These are phyloP conservation scores for Salvelinus fontinalis DNA, from an alignment of 2,113 vertebrate genomes.

Conservation along the genomic window DNA sequence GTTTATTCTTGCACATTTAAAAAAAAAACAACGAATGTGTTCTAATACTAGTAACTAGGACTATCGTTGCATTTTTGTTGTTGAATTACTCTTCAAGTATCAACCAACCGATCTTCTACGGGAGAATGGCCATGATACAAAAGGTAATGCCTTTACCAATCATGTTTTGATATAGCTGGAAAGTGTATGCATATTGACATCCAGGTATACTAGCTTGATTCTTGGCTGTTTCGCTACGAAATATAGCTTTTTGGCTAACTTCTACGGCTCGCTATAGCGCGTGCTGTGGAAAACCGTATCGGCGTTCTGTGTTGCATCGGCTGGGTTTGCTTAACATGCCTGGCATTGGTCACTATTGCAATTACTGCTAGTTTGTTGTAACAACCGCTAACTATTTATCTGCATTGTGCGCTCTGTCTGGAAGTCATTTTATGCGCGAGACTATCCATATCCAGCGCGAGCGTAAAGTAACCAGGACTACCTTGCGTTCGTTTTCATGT, in stretches of 20 bases:
- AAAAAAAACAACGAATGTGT: background rate
- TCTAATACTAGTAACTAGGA: background rate
- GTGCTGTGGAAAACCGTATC: too few relatives aligned
- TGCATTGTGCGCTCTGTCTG: too few relatives aligned
- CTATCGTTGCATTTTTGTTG: background rate
- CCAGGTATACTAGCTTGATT: too few relatives aligned
- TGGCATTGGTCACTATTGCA: too few relatives aligned
- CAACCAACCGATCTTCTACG: background rate
- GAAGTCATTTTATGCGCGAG: background rate
- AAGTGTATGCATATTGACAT: too few relatives aligned
- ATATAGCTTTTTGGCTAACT: too few relatives aligned
- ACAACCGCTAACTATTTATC: too few relatives aligned
- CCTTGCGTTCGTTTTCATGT: background rate
- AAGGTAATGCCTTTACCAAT: slow-evolving; percentile 7
- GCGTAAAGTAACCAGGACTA: background rate
- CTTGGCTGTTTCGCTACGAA: too few relatives aligned
- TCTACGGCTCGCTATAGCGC: too few relatives aligned
- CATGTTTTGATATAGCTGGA: background rate
- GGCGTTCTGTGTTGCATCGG: too few relatives aligned
- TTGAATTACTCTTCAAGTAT: background rate
- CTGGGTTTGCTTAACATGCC: too few relatives aligned
- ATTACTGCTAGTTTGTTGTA: too few relatives aligned
- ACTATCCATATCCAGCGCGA: background rate
- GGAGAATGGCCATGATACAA: background rate
- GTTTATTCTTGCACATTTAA: background rate